phyloP scores from a whole-genome alignment of 2,113 vertebrate genomes.

The Barbus barbus region DNA sequence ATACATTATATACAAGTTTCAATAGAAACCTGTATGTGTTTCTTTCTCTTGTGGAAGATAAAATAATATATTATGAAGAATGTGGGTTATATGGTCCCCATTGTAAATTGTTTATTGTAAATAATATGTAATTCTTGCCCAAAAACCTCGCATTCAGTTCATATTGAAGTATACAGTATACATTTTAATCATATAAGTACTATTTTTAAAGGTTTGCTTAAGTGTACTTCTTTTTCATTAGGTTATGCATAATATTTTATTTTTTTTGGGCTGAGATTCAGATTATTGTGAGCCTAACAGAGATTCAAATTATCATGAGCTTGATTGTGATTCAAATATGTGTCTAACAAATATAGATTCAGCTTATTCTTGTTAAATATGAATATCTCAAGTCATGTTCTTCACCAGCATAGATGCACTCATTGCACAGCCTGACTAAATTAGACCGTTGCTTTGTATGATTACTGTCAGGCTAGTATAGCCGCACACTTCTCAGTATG shows the following conservation, averaged over 20 bases:
- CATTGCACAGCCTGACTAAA: background rate
- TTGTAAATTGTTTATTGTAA: too few relatives aligned
- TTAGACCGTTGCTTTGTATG: background rate
- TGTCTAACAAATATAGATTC: background rate
- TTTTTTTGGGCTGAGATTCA: too few relatives aligned
- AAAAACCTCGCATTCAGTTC: background rate
- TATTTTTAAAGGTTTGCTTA: background rate
- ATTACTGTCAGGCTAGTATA: constrained; percentile 16
- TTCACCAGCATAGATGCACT: background rate
- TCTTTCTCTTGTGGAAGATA: too few relatives aligned
- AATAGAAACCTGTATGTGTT: too few relatives aligned
- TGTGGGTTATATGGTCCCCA: too few relatives aligned
- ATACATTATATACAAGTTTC: too few relatives aligned
- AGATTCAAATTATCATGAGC: background rate
- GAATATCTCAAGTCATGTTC: background rate
- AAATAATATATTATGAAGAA: too few relatives aligned
- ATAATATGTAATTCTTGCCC: too few relatives aligned
- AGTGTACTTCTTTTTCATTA: too few relatives aligned
- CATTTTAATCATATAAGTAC: background rate
- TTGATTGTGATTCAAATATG: background rate
- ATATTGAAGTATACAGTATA: background rate
- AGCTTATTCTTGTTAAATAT: background rate
- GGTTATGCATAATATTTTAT: too few relatives aligned
- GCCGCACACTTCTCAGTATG: constrained; percentile 1
- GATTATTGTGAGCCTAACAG: too few relatives aligned